Base-by-base conservation (phyloP, 2,797 vertebrate genomes). In the Ataeniobius toweri region DNA sequence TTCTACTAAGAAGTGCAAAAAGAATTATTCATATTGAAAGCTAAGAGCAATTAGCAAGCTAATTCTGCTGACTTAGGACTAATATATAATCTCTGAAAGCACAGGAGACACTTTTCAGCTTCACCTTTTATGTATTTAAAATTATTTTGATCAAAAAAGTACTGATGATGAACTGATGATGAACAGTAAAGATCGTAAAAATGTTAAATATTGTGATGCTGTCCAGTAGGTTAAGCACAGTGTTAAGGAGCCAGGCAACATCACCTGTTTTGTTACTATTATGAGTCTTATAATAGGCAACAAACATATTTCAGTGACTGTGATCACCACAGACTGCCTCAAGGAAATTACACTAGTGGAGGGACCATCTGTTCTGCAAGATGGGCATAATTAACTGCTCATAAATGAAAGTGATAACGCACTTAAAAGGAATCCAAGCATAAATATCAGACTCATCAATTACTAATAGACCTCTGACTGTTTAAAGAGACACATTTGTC, bases 301-400 rank as follows among this genome's bases (percentile, higher is more conserved):
- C 82, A 73, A 80, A 86, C 80, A 81, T 80, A 85, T 80, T 80
- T 76, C 85, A 75, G 53, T 79, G 84, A 83, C 71, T 81, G 73
- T 80, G 85, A 84, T 86, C 85, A 83, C 80, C 83, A 63, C 24
- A 65, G 74, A 77, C 75, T 83, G 80, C 86, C 88, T 77, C 36
- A 82, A 79, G 84, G 78, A 86, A 84, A 82, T 84, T 14, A 86
- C 75, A 77, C 67, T 81, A 89, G 81, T 71, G 75, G 85, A 26
- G 24, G 31, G 65, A 78, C 88, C 90, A 92, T 93, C 91, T 93
- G 92, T 55, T 88, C 83, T 28, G 84, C 85, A 89, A 83, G 80
- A 85, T 81, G 81, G 79, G 84, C 76, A 82, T 79, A 87, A 93
- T 92, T 88, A 91, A 87, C 80, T 72, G 56, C 78, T 87, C 73